phyloP scores from a whole-genome alignment of 2,797 vertebrate species.

The Lepilemur septentrionalis region DNA sequence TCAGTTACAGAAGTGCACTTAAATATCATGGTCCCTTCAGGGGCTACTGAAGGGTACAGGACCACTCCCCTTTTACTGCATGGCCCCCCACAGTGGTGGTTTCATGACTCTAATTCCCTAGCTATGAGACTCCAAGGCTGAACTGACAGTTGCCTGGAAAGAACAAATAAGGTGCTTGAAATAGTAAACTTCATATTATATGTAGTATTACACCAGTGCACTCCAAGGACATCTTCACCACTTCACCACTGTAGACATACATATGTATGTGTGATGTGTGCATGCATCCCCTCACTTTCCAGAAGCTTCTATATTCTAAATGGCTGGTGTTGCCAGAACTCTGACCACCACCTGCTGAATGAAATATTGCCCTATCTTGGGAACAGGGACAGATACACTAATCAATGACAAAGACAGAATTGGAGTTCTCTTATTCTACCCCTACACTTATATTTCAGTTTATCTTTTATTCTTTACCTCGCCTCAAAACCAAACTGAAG shows the following conservation, averaged over 20 bases:
- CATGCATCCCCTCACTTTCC: not conserved
- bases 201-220: not conserved
- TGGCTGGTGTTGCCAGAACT: not conserved
- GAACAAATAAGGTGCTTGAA: not conserved
- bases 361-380: not conserved
- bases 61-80: too few relatives aligned
- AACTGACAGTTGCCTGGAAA: not conserved
- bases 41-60: not conserved
- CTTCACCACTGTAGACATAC: not conserved
- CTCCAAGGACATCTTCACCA: not conserved
- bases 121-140: not conserved
- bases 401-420: not conserved
- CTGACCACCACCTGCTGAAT: not conserved
- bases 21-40: not conserved
- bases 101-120: not conserved
- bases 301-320: not conserved
- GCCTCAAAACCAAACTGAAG: not conserved
- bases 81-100: too few relatives aligned
- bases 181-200: not conserved
- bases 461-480: not conserved
- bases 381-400: not conserved
- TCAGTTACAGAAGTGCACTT: not conserved
- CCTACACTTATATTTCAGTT: not conserved
- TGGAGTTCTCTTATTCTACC: not conserved
- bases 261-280: not conserved